Conservation (phyloP, 2,113 vertebrate species). For the Aphelocoma coerulescens region DNA sequence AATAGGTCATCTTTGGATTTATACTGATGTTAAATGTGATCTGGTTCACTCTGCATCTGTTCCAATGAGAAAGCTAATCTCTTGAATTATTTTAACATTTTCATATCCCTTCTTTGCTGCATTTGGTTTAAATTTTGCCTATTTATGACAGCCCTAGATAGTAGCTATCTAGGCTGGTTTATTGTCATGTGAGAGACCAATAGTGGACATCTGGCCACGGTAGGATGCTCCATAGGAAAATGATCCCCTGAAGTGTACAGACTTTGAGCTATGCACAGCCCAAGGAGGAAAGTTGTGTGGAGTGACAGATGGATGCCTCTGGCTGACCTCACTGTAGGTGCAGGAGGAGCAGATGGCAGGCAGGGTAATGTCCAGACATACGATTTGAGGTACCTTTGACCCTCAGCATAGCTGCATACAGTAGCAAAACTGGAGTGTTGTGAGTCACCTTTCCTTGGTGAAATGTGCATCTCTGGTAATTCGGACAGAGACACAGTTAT, state of each 20-base stretch:
- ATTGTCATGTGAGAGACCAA: rapidly evolving
- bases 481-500: not conserved
- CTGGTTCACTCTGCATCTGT: not conserved
- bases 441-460: not conserved
- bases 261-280: not conserved
- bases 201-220: not conserved
- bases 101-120: not conserved
- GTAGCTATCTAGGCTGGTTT: not conserved
- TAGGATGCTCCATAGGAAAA: not conserved
- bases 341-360: not conserved
- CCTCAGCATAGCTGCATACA: not conserved
- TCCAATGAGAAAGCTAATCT: not conserved
- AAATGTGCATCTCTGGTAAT: not conserved
- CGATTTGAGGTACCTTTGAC: not conserved
- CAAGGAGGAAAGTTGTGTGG: not conserved
- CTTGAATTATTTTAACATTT: not conserved
- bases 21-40: not conserved
- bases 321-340: not conserved
- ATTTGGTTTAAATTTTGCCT: not conserved
- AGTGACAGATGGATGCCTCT: not conserved
- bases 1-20: not conserved
- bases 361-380: not conserved
- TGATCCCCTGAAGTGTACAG: not conserved
- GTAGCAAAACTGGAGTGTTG: not conserved
- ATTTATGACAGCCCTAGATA: not conserved